Evolutionary conservation across 1,140 invertebrate genomes (phyloP).

Genomic region (Pachypsylla venusta): DNA sequence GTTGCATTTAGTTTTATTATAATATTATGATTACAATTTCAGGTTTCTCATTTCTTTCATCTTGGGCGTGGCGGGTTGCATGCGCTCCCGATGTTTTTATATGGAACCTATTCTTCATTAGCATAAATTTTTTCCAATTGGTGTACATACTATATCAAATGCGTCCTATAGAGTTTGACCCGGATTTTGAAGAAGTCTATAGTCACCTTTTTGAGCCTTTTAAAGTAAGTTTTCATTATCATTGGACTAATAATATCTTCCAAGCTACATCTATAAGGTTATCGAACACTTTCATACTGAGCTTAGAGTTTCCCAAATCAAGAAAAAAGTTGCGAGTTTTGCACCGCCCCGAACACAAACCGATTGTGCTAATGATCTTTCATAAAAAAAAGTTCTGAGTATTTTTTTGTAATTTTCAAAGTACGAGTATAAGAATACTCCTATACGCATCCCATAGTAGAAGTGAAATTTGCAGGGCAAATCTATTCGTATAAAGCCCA

Average conservation of each 20-base stretch:
- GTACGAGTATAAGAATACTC: too few species aligned
- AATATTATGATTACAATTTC: too few species aligned
- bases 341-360: too few species aligned
- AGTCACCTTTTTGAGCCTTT: slow-evolving; percentile 66
- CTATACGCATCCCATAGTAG: too few species aligned
- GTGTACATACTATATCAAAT: slow-evolving; percentile 68
- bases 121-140: slow-evolving; percentile 69
- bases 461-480: too few species aligned
- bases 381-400: too few species aligned
- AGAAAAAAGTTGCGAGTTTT: too few species aligned
- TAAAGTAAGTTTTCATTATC: slow-evolving; percentile 40
- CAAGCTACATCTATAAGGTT: not conserved
- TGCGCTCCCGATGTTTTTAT: slow-evolving; percentile 78
- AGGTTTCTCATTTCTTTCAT: slow-evolving; percentile 67
- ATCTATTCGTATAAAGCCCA: too few species aligned
- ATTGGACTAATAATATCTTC: not conserved
- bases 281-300: not conserved
- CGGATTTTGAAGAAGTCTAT: slow-evolving; percentile 72
- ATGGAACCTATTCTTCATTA: slow-evolving; percentile 73
- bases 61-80: slow-evolving; percentile 79
- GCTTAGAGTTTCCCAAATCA: not conserved
- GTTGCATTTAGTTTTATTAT: too few species aligned
- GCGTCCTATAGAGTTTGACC: slow-evolving; percentile 68
- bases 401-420: too few species aligned
- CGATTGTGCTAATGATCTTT: too few species aligned